Conservation (phyloP, 2,797 vertebrate genomes). For the Babyrousa celebensis region DNA sequence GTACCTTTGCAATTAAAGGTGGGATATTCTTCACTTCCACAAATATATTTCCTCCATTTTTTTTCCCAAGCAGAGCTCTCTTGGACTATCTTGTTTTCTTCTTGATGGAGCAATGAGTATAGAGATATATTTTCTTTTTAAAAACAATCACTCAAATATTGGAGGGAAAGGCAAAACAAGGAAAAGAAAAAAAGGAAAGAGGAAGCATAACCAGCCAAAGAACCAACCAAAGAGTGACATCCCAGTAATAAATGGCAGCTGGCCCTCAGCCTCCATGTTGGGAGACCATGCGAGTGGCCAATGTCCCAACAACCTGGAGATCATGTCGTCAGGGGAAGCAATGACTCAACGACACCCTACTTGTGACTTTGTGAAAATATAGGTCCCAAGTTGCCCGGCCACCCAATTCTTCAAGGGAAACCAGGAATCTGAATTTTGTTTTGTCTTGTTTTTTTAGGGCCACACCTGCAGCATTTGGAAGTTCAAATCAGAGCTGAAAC, state of each 20-base stretch:
- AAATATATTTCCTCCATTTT: background rate
- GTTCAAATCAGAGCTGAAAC: too few relatives aligned
- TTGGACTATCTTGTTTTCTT: slow-evolving; percentile 33
- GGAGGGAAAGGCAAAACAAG: background rate
- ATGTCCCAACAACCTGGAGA: rapidly evolving
- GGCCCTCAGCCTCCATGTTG: background rate
- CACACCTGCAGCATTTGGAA: too few relatives aligned
- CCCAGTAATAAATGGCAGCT: background rate
- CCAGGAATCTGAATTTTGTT: background rate
- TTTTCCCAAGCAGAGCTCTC: background rate
- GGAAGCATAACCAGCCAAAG: background rate
- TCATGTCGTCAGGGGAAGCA: rapidly evolving
- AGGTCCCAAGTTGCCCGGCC: background rate
- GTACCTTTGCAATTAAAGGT: background rate
- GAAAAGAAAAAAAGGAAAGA: too few relatives aligned
- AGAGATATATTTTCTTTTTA: slow-evolving; percentile 32
- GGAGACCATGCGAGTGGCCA: rapidly evolving
- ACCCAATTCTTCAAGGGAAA: background rate
- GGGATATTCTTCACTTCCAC: background rate
- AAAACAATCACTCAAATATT: background rate
- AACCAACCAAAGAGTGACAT: background rate
- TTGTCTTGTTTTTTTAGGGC: too few relatives aligned
- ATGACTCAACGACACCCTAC: too few relatives aligned
- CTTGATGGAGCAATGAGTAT: background rate
- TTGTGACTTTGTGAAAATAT: rapidly evolving